Conservation (phyloP, 2,888 invertebrate genomes). For the Hirtodrosophila histrioides region DNA sequence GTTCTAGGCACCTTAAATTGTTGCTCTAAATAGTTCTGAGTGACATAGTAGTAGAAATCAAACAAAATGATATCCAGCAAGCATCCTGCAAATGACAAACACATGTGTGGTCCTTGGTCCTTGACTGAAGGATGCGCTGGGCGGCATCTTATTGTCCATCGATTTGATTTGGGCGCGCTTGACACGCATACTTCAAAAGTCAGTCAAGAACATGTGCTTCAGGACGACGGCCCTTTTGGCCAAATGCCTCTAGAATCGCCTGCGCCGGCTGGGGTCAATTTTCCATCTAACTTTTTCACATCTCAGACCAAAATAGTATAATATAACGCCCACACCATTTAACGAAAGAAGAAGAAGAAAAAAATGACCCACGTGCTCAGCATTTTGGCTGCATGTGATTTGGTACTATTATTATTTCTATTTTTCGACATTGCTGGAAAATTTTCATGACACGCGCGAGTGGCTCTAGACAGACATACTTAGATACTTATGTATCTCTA, state of each 20-base stretch:
- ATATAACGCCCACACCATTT: conserved; percentile 28
- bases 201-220: conserved; percentile 63
- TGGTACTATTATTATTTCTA: conserved; percentile 22
- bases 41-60: too few relatives aligned
- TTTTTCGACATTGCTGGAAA: conserved; percentile 43
- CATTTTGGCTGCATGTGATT: conserved; percentile 49
- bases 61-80: conserved; percentile 12
- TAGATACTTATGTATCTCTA: conserved; percentile 10
- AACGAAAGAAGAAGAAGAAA: conserved; percentile 5
- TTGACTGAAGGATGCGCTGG: background rate
- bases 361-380: conserved; percentile 38
- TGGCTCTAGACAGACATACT: conserved; percentile 27
- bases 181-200: conserved; percentile 41
- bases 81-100: conserved; percentile 54
- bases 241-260: conserved; percentile 6
- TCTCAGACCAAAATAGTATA: conserved; percentile 6
- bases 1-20: conserved; percentile 9
- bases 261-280: conserved; percentile 29
- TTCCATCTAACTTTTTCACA: conserved; percentile 15
- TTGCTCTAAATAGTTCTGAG: conserved; percentile 15
- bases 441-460: conserved; percentile 54
- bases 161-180: conserved; percentile 36
- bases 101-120: conserved; percentile 23
- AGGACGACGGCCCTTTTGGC: background rate
- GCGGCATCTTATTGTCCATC: conserved; percentile 39